Conservation (phyloP, 2,888 invertebrate species). For the Tuta absoluta region DNA sequence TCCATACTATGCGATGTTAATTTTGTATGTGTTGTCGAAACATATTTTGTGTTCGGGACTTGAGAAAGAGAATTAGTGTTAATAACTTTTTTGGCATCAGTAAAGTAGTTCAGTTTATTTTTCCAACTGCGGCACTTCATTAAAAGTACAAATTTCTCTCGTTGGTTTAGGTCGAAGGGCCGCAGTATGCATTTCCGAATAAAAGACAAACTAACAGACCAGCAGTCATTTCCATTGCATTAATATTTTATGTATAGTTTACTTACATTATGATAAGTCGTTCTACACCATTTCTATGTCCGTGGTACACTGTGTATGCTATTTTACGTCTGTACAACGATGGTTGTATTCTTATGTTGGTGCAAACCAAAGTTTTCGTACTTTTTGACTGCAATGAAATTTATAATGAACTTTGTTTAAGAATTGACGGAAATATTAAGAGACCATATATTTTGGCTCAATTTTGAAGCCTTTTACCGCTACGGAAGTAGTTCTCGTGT, state of each 20-base stretch:
- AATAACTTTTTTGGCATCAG: not conserved
- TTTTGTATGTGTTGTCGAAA: too few species aligned
- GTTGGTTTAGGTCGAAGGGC: constrained; percentile 67
- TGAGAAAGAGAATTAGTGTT: not conserved
- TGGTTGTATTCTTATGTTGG: constrained; percentile 46
- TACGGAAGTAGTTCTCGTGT: constrained; percentile 47
- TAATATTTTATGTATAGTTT: constrained; percentile 47
- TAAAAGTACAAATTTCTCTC: constrained; percentile 75
- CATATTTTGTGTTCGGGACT: too few species aligned
- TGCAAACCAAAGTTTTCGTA: constrained; percentile 59
- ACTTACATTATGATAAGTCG: constrained; percentile 40
- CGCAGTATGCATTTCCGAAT: constrained; percentile 48
- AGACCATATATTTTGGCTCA: constrained; percentile 35
- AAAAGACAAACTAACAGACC: constrained; percentile 48
- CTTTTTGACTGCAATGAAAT: constrained; percentile 63
- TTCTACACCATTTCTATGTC: constrained; percentile 10
- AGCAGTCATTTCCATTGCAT: constrained; percentile 48
- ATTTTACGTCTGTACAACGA: constrained; percentile 50
- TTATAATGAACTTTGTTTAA: constrained; percentile 67
- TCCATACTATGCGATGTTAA: too few species aligned
- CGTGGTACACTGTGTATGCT: constrained; percentile 52
- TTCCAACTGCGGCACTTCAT: constrained; percentile 55
- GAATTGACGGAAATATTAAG: constrained; percentile 46
- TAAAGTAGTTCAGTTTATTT: constrained; percentile 23
- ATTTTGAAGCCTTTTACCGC: constrained; percentile 36